phyloP scores from a whole-genome alignment of 2,113 vertebrate genomes.

The Crotalus horridus region DNA sequence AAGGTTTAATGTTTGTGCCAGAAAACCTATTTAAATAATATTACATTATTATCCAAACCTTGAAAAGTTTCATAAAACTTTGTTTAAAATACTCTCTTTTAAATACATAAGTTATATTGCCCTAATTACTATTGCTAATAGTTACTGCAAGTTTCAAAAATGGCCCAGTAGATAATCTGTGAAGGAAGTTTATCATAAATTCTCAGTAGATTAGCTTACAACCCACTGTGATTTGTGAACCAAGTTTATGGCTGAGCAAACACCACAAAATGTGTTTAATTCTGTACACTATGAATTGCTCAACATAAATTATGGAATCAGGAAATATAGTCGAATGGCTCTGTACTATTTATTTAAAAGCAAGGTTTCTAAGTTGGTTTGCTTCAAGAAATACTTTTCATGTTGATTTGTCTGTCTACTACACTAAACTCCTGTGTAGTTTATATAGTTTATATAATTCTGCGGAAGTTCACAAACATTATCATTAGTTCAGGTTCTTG shows the following conservation, averaged over 20 bases:
- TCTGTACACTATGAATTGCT: background rate
- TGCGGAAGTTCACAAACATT: background rate
- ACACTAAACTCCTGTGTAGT: background rate
- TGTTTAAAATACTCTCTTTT: background rate
- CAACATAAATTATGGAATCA: background rate
- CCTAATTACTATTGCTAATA: background rate
- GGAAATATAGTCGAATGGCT: background rate
- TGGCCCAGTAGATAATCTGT: background rate
- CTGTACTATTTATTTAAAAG: background rate
- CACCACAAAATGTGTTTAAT: background rate
- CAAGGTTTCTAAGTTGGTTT: background rate
- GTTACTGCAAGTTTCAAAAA: background rate
- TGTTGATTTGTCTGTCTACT: background rate
- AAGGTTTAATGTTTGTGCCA: background rate
- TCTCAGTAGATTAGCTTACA: background rate
- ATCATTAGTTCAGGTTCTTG: background rate
- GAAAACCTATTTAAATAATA: background rate
- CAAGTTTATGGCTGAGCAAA: background rate
- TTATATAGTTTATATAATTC: background rate
- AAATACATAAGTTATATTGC: background rate
- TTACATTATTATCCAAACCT: background rate
- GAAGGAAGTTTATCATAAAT: background rate
- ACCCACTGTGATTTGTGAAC: background rate
- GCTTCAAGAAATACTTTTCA: background rate
- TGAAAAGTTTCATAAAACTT: background rate